A percentile compares a stretch with the other conserved stretches of the same genome.
Evolutionary conservation across 2,113 vertebrate genomes (phyloP).

Genomic region (Sprattus sprattus): DNA sequence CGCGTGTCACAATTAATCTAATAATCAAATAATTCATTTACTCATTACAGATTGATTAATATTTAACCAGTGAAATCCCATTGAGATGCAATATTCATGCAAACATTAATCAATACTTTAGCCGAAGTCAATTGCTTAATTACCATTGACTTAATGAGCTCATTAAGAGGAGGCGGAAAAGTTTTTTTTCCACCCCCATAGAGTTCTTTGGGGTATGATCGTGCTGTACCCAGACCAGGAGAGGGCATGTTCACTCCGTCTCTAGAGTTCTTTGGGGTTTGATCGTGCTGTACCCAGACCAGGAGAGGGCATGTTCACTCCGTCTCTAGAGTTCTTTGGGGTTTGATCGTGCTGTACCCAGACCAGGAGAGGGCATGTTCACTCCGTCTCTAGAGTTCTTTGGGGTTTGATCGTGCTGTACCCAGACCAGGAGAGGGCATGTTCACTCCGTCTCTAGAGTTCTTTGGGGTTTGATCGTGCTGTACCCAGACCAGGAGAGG

Average conservation of each 20-base stretch:
- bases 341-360: too few species aligned
- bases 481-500: too few species aligned
- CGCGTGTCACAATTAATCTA: constrained; percentile 45
- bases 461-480: too few species aligned
- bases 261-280: too few species aligned
- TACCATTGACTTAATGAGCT: constrained; percentile 42
- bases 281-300: too few species aligned
- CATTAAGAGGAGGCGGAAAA: constrained; percentile 17
- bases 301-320: neutral
- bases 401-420: too few species aligned
- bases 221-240: neutral
- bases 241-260: neutral
- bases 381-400: too few species aligned
- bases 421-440: too few species aligned
- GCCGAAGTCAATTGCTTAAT: constrained; percentile 56
- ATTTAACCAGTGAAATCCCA: constrained; percentile 49
- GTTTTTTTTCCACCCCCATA: constrained; percentile 6
- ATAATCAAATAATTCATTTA: constrained; percentile 44
- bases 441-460: too few species aligned
- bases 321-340: too few species aligned
- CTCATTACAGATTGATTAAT: constrained; percentile 50
- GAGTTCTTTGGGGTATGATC: constrained; percentile 5
- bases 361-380: too few species aligned
- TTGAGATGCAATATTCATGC: constrained; percentile 40
- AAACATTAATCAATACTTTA: constrained; percentile 51